Evolutionary conservation across 2,113 vertebrate species (phyloP).

Genomic region (Phrynosoma blainvillii): DNA sequence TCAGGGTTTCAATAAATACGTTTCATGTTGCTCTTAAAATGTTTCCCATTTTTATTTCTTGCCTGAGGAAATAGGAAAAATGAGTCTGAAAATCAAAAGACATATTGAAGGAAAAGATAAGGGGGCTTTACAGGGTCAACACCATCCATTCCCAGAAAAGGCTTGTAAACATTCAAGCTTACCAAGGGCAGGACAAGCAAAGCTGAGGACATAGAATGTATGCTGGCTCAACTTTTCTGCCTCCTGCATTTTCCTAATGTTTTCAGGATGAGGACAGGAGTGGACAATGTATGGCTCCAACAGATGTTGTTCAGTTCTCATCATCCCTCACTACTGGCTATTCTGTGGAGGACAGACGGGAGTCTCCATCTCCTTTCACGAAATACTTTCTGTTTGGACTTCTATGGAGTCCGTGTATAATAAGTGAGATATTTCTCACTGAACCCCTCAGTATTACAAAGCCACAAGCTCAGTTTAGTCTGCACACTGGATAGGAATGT

Average conservation of each 20-base stretch:
- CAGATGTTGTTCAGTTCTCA: neutral
- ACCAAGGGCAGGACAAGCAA: slow-evolving; percentile 1
- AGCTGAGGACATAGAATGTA: slow-evolving; percentile 20
- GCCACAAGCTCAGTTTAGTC: neutral
- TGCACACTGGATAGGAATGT: neutral
- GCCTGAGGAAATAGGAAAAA: slow-evolving; percentile 46
- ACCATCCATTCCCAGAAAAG: slow-evolving; percentile 18
- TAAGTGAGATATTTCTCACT: neutral
- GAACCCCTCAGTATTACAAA: neutral
- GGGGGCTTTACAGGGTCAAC: slow-evolving; percentile 9
- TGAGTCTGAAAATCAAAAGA: slow-evolving; percentile 43
- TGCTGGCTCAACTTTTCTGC: slow-evolving; percentile 26
- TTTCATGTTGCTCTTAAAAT: slow-evolving; percentile 44
- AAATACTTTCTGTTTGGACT: neutral
- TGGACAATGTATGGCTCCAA: neutral
- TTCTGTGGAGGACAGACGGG: neutral
- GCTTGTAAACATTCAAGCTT: neutral
- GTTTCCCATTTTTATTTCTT: slow-evolving; percentile 58
- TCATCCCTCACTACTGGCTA: neutral
- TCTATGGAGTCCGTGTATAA: neutral
- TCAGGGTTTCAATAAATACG: slow-evolving; percentile 62
- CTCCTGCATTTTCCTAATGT: slow-evolving; percentile 11
- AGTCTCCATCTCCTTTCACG: neutral
- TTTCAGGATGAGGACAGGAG: slow-evolving; percentile 13
- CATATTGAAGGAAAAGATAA: slow-evolving; percentile 22